Conservation (phyloP, 1,140 invertebrate genomes). For the Stenopsyche tienmushanensis region DNA sequence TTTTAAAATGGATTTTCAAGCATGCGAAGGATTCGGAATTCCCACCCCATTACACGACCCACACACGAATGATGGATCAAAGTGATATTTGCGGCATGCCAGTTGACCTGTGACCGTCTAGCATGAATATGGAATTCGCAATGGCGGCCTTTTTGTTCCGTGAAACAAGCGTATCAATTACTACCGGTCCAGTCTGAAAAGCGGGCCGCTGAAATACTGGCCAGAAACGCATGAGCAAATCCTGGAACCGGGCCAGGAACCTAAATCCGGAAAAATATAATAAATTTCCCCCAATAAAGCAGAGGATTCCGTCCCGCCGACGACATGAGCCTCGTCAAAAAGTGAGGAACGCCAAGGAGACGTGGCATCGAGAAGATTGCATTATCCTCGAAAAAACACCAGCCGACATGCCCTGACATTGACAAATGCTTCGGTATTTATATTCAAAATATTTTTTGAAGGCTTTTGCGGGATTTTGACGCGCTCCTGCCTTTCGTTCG, state of each 20-base stretch:
- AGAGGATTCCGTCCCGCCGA: background rate
- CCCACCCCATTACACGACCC: no score
- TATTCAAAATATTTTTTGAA: conserved; percentile 2
- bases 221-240: conserved; percentile 9
- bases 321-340: background rate
- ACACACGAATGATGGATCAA: no score
- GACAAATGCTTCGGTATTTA: conserved; percentile 5
- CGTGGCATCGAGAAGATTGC: conserved; percentile 12
- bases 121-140: conserved; percentile 1
- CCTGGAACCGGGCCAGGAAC: conserved; percentile 20
- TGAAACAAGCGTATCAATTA: conserved; percentile 23
- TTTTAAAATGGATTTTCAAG: no score
- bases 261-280: conserved; percentile 28
- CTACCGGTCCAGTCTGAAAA: conserved; percentile 1
- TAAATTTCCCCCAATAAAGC: conserved; percentile 19
- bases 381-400: conserved; percentile 9
- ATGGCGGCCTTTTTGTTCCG: conserved; percentile 8
- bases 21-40: no score
- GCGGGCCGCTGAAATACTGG: conserved; percentile 6
- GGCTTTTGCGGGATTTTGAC: background rate
- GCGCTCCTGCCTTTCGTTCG: background rate
- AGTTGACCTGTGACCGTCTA: background rate
- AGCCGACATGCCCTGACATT: conserved; percentile 13
- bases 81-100: no score
- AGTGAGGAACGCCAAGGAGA: background rate